phyloP scores from a whole-genome alignment of 53 echinoderm and acorn worm species.

The Actinopyga echinites region DNA sequence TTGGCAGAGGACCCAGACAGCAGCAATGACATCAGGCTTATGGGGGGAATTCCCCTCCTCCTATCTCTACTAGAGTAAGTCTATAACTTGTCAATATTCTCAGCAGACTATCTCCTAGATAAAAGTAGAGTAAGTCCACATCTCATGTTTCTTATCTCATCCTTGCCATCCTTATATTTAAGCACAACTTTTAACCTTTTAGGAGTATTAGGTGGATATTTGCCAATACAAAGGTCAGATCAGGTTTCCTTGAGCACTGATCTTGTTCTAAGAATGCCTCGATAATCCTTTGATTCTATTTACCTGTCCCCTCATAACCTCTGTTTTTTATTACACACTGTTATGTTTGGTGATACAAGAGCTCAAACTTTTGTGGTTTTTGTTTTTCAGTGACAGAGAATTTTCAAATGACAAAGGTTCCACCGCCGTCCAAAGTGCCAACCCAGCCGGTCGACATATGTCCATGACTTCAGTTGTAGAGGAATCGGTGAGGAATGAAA shows the following conservation, averaged over 20 bases:
- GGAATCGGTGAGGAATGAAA: slow-evolving; percentile 64
- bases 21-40: slow-evolving; percentile 90
- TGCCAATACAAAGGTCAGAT: too few relatives aligned
- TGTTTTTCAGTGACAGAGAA: slow-evolving; percentile 65
- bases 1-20: slow-evolving; percentile 86
- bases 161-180: too few relatives aligned
- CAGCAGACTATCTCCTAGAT: too few relatives aligned
- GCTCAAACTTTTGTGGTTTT: background rate
- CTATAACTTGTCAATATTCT: background rate
- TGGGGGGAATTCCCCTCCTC: slow-evolving; percentile 92
- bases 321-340: background rate
- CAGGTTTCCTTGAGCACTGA: background rate
- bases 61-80: slow-evolving; percentile 91
- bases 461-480: slow-evolving; percentile 55
- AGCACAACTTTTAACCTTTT: too few relatives aligned
- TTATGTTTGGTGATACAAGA: too few relatives aligned
- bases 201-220: too few relatives aligned
- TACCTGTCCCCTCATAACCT: too few relatives aligned
- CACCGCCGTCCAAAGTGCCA: slow-evolving; percentile 70
- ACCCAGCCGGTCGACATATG: slow-evolving; percentile 60
- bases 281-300: background rate
- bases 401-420: slow-evolving; percentile 68
- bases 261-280: background rate
- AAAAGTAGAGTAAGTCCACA: too few relatives aligned
- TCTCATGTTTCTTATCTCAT: too few relatives aligned